A percentile compares a stretch with the other conserved stretches of the same genome.
Evolutionary conservation across 2,888 invertebrate species (phyloP).

Genomic region (Nipponacmea schrenckii): DNA sequence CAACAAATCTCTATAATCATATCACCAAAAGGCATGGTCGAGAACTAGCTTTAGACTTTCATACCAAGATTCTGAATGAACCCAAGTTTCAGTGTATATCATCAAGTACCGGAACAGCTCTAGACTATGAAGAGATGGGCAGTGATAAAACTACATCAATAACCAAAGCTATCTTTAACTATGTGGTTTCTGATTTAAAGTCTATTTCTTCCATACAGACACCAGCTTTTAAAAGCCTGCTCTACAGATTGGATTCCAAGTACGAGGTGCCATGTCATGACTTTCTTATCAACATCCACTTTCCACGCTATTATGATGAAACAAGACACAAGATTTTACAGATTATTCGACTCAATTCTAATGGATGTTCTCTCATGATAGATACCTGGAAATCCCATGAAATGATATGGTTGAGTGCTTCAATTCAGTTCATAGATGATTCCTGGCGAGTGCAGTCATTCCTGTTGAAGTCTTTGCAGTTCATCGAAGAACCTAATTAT

Average conservation of each 20-base stretch:
- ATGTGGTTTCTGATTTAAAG: neutral
- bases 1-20: neutral
- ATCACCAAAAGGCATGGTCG: constrained; percentile 2
- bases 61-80: neutral
- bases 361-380: neutral
- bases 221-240: neutral
- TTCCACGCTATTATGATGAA: neutral
- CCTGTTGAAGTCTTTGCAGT: neutral
- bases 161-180: neutral
- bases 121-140: neutral
- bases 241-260: neutral
- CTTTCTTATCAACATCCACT: neutral
- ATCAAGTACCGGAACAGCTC: neutral
- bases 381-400: neutral
- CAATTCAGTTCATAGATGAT: neutral
- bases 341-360: neutral
- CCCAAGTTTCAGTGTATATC: neutral
- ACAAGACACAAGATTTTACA: neutral
- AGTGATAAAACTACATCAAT: neutral
- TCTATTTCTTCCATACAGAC: constrained; percentile 1
- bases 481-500: neutral
- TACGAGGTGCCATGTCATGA: neutral
- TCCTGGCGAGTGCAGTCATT: neutral
- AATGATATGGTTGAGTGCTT: neutral
- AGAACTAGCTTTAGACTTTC: neutral